A percentile compares a stretch with the other conserved stretches of the same genome.
These are phyloP conservation scores for Eunapius fragilis DNA, from an alignment of 37 sponge, comb jelly and placozoan genomes.

Conservation along the genomic window DNA sequence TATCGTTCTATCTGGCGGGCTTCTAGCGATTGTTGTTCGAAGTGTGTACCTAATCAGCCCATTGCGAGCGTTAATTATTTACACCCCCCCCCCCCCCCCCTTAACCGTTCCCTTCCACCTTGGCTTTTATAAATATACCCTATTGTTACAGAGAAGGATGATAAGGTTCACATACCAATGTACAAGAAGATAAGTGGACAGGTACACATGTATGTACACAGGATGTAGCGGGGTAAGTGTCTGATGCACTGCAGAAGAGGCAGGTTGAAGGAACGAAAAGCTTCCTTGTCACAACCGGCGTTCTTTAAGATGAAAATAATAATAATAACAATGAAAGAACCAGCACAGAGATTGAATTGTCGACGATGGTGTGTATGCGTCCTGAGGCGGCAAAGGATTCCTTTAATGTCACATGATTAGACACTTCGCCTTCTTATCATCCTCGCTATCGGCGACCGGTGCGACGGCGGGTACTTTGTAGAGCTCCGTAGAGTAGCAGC, in stretches of 20 bases:
- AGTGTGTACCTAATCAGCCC: too few relatives aligned
- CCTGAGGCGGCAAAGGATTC: background rate
- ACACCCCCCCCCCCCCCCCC: too few relatives aligned
- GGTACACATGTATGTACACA: too few relatives aligned
- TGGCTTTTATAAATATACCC: too few relatives aligned
- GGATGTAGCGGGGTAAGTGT: too few relatives aligned
- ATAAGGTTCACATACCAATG: too few relatives aligned
- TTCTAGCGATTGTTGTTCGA: too few relatives aligned
- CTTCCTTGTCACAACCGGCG: background rate
- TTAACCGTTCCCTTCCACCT: too few relatives aligned
- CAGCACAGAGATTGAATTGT: background rate
- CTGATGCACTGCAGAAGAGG: background rate
- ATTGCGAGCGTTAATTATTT: too few relatives aligned
- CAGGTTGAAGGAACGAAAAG: background rate
- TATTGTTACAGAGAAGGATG: too few relatives aligned
- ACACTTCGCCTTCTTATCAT: background rate
- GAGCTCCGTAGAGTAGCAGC: slow-evolving; percentile 17
- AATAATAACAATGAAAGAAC: background rate
- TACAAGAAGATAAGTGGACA: too few relatives aligned
- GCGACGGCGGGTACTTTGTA: background rate
- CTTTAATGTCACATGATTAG: background rate
- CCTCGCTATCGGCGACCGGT: background rate
- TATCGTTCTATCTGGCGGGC: background rate
- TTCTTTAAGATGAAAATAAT: too few relatives aligned
- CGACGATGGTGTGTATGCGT: background rate